Conservation (phyloP, 2,113 vertebrate species). For the Crotalus horridus region DNA sequence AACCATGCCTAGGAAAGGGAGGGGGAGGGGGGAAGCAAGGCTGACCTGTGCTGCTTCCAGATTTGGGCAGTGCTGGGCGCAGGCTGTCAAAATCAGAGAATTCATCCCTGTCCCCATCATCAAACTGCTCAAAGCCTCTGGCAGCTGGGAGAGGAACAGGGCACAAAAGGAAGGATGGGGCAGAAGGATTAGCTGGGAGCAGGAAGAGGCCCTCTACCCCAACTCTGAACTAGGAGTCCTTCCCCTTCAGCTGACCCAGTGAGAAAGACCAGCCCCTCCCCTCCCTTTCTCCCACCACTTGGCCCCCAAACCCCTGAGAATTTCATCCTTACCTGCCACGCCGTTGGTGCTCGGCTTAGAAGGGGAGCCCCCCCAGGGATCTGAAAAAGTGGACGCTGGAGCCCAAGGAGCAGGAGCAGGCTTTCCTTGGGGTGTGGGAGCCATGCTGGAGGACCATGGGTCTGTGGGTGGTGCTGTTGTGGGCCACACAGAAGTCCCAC, state of each 20-base stretch:
- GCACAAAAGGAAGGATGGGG: neutral
- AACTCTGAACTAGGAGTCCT: rapidly evolving
- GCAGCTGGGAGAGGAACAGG: constrained; percentile 35
- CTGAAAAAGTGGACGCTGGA: constrained; percentile 57
- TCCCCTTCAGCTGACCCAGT: rapidly evolving
- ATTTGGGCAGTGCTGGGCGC: constrained; percentile 58
- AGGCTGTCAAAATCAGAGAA: constrained; percentile 69
- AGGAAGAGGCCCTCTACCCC: neutral
- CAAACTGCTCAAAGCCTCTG: constrained; percentile 59
- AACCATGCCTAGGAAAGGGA: neutral
- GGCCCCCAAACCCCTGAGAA: rapidly evolving
- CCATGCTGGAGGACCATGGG: constrained; percentile 29
- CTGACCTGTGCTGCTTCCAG: constrained; percentile 69
- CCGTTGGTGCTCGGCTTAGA: constrained; percentile 66
- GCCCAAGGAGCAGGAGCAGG: constrained; percentile 57
- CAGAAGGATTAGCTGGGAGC: neutral
- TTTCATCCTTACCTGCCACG: constrained; percentile 53
- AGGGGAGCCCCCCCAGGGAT: constrained; percentile 72
- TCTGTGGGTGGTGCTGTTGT: neutral
- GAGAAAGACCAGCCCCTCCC: neutral
- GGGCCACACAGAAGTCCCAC: neutral
- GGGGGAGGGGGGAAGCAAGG: neutral
- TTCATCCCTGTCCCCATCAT: constrained; percentile 50
- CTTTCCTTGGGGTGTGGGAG: constrained; percentile 17
- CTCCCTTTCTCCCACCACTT: rapidly evolving